phyloP scores from a whole-genome alignment of 2,888 invertebrate genomes.

The Biston stratarius region DNA sequence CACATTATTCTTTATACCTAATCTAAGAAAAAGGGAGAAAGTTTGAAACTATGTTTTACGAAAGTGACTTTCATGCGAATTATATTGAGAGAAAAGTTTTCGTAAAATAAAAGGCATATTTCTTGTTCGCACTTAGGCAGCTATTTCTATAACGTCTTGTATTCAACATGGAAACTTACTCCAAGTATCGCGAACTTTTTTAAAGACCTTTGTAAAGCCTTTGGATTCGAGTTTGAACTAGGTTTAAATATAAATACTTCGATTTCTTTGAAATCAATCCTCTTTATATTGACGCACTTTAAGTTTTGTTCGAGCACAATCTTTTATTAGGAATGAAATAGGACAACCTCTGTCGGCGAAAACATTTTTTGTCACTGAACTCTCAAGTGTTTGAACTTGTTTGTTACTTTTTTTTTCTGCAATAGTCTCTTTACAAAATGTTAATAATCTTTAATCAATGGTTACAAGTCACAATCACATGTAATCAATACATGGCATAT shows the following conservation, averaged over 20 bases:
- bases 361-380: background rate
- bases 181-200: slow-evolving; percentile 18
- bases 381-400: background rate
- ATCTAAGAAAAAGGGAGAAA: background rate
- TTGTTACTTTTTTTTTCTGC: too few relatives aligned
- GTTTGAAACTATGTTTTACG: slow-evolving; percentile 8
- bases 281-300: slow-evolving; percentile 13
- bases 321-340: background rate
- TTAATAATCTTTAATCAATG: too few relatives aligned
- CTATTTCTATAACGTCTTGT: slow-evolving; percentile 32
- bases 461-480: too few relatives aligned
- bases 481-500: too few relatives aligned
- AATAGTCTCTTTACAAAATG: too few relatives aligned
- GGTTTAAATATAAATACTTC: slow-evolving; percentile 6
- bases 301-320: slow-evolving; percentile 2
- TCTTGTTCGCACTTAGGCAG: slow-evolving; percentile 18
- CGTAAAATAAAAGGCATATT: slow-evolving; percentile 29
- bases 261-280: slow-evolving; percentile 12
- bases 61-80: slow-evolving; percentile 27
- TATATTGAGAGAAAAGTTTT: slow-evolving; percentile 32
- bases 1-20: too few relatives aligned
- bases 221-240: slow-evolving; percentile 16
- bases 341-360: background rate
- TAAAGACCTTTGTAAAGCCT: slow-evolving; percentile 11
- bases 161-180: slow-evolving; percentile 39